phyloP scores from a whole-genome alignment of 2,113 vertebrate genomes.

The Mustela nigripes region DNA sequence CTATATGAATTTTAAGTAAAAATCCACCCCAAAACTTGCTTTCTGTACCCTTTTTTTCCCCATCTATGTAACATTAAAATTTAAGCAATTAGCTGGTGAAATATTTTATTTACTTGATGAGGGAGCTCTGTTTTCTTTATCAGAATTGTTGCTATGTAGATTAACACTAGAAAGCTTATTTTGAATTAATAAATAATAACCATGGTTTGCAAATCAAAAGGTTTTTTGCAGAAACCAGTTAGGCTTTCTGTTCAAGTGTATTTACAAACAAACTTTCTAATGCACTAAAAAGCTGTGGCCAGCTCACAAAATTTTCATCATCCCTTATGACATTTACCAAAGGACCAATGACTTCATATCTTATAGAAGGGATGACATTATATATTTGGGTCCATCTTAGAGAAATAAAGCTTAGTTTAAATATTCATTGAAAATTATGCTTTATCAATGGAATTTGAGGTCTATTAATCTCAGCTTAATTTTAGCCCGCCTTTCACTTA shows the following conservation, averaged over 20 bases:
- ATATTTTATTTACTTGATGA: constrained; percentile 71
- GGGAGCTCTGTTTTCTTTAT: background rate
- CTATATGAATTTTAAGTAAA: constrained; percentile 81
- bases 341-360: background rate
- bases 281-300: constrained; percentile 52
- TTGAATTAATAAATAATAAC: constrained; percentile 77
- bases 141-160: constrained; percentile 71
- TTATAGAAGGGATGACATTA: background rate
- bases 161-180: constrained; percentile 50
- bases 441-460: background rate
- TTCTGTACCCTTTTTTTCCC: constrained; percentile 78
- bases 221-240: constrained; percentile 55
- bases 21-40: constrained; percentile 79
- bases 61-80: constrained; percentile 67
- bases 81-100: constrained; percentile 72
- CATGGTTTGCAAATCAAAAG: constrained; percentile 58
- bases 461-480: background rate
- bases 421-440: constrained; percentile 24
- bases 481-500: constrained; percentile 1
- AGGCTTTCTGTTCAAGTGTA: constrained; percentile 74
- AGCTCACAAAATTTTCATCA: constrained; percentile 14
- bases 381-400: background rate
- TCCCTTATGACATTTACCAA: background rate
- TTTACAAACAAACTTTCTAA: constrained; percentile 85
- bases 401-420: background rate